Conservation (phyloP, 2,888 invertebrate genomes). For the Yponomeuta cagnagella region DNA sequence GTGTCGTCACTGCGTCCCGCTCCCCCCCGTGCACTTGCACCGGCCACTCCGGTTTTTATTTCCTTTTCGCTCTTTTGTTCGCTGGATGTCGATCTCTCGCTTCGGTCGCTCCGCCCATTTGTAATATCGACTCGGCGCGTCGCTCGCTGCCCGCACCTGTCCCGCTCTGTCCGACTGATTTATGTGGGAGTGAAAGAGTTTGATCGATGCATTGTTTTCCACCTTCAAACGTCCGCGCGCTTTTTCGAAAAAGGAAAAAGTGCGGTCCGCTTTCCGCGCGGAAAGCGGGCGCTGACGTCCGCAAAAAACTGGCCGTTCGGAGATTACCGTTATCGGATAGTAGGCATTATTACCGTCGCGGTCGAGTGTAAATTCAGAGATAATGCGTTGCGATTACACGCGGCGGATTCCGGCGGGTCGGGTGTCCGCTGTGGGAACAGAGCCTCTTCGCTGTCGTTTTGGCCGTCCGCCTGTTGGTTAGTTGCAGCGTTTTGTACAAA, state of each 20-base stretch:
- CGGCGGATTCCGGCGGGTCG: conserved; percentile 54
- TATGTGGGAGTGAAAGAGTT: conserved; percentile 73
- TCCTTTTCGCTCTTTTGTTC: conserved; percentile 72
- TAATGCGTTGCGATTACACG: conserved; percentile 58
- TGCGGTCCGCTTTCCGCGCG: conserved; percentile 24
- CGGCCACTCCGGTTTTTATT: conserved; percentile 43
- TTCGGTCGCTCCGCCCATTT: conserved; percentile 69
- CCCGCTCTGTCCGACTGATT: conserved; percentile 71
- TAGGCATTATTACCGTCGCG: conserved; percentile 38
- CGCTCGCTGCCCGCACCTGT: conserved; percentile 63
- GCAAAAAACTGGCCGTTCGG: conserved; percentile 29
- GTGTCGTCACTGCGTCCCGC: conserved; percentile 46
- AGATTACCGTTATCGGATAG: conserved; percentile 42
- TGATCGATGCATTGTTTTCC: conserved; percentile 73
- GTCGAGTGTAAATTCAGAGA: conserved; percentile 52
- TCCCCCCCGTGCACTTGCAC: conserved; percentile 61
- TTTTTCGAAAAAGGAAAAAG: conserved; percentile 38
- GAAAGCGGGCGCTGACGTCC: conserved; percentile 6
- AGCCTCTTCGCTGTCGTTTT: conserved; percentile 39
- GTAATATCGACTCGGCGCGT: conserved; percentile 69
- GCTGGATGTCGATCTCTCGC: conserved; percentile 65
- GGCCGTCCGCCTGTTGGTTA: conserved; percentile 38
- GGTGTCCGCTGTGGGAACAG: conserved; percentile 50
- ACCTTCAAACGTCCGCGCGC: conserved; percentile 50
- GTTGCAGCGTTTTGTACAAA: conserved; percentile 60